These are phyloP conservation scores for Cydia fagiglandana DNA, from an alignment of 1,140 invertebrate species.

Conservation along the genomic window DNA sequence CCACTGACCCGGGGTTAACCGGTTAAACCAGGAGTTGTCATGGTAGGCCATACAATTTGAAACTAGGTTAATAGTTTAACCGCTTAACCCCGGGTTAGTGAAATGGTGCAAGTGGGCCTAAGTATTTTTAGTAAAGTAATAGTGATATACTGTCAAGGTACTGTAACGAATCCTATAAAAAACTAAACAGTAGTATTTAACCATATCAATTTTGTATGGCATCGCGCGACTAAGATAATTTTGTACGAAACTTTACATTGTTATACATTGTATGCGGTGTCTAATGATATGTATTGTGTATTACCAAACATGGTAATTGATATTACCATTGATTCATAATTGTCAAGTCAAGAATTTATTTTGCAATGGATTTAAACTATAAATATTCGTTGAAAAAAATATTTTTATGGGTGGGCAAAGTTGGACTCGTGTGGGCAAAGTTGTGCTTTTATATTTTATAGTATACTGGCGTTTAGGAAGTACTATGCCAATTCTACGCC, in stretches of 20 bases:
- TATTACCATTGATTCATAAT: neutral
- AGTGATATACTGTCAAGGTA: neutral
- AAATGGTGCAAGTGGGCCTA: too few relatives aligned
- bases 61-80: too few relatives aligned
- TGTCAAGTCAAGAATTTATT: too few relatives aligned
- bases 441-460: neutral
- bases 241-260: constrained; percentile 24
- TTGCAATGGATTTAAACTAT: too few relatives aligned
- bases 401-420: neutral
- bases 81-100: too few relatives aligned
- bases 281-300: constrained; percentile 7
- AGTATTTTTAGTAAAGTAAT: neutral
- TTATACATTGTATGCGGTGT: neutral
- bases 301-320: neutral
- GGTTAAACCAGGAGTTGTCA: too few relatives aligned
- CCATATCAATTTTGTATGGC: constrained; percentile 2
- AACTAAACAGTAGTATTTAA: neutral
- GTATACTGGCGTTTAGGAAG: neutral
- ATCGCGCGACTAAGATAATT: neutral
- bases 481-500: neutral
- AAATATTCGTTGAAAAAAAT: too few relatives aligned
- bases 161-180: neutral
- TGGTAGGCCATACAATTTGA: too few relatives aligned
- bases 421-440: neutral
- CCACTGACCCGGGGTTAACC: too few relatives aligned